Base-by-base conservation (phyloP, 1,140 invertebrate species). In the Teleopsis dalmanni region DNA sequence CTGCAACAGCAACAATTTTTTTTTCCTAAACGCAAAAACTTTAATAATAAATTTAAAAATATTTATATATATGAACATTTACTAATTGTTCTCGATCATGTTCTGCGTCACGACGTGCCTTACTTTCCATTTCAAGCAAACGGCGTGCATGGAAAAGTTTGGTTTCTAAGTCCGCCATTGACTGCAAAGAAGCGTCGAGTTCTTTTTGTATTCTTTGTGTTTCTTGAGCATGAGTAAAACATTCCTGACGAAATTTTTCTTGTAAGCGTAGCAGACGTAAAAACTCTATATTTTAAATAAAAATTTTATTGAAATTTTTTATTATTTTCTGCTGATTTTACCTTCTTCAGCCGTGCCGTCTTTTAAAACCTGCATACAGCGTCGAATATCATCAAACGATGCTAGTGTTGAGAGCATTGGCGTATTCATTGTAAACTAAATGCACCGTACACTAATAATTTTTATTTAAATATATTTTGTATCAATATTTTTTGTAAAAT, bases 61-160 rank as follows among this genome's bases (percentile, higher is more conserved):
- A 9, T 9, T 31, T 37, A 72, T 82, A 80, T 65, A n/a, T n/a
- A n/a, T n/a, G n/a, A n/a, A n/a, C n/a, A n/a, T n/a, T n/a, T n/a
- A n/a, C n/a, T n/a, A 85, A 72, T 44, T 71, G 60, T 56, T 81
- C 77, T 34, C 78, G 77, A 29, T 88, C 81, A 7, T 79, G 71
- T 62, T 87, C 80, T 0, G 76, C 78, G 47, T 64, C 64, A 19
- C 75, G 74, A 21, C 84, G 72, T 46, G 78, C 79, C 53, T 80
- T 78, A 53, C 84, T 86, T 58, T 92, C 88, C 34, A 80, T 76
- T 62, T 91, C 87, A 6, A 92, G 72, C 27, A 90, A 72, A 50
- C 81, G 82, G 40, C 87, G 78, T 1, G 84, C 85, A 62, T 87
- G 83, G 50, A 80, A 81, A 34, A 92, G 75, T 62, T 88, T 87